Conservation (phyloP, 2,797 vertebrate species). For the Chrysocyon brachyurus region DNA sequence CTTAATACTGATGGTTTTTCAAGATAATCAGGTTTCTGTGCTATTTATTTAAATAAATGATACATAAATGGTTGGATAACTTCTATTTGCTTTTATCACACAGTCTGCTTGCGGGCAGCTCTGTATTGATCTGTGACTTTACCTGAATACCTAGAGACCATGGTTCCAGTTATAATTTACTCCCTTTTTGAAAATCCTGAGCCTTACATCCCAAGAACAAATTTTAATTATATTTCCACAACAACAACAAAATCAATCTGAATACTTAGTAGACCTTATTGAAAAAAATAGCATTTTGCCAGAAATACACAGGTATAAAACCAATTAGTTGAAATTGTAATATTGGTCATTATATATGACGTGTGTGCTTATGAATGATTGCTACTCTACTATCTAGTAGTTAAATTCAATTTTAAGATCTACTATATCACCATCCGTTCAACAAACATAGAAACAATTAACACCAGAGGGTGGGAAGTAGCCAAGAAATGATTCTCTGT, state of each 20-base stretch:
- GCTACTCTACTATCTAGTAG: conserved; percentile 6
- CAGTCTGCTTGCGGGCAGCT: background rate
- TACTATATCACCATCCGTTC: background rate
- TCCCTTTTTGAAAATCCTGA: background rate
- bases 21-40: background rate
- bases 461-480: background rate
- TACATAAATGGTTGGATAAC: background rate
- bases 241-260: background rate
- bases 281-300: conserved; percentile 48
- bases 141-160: background rate
- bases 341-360: background rate
- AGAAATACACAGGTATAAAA: conserved; percentile 33
- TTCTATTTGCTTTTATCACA: background rate
- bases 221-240: conserved; percentile 56
- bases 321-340: background rate
- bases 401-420: conserved; percentile 9
- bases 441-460: background rate
- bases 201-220: background rate
- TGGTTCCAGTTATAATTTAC: background rate
- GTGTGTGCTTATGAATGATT: background rate
- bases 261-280: conserved; percentile 26
- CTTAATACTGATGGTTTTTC: background rate
- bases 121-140: background rate
- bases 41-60: background rate
- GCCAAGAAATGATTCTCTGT: background rate